phyloP scores from a whole-genome alignment of 2,113 vertebrate genomes.

The Nymphicus hollandicus region DNA sequence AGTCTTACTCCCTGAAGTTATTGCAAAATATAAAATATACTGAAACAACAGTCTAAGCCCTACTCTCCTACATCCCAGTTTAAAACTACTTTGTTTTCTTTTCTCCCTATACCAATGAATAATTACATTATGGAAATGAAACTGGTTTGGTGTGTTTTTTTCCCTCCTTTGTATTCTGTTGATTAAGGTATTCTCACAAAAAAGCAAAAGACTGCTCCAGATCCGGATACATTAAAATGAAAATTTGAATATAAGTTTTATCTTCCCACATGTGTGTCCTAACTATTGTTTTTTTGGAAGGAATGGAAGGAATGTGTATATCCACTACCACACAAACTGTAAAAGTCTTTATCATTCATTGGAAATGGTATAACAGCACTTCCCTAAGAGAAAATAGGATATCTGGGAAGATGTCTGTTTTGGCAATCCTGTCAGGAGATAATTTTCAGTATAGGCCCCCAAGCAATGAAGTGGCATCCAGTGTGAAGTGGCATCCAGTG shows the following conservation, averaged over 20 bases:
- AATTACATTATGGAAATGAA: not conserved
- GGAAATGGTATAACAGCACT: not conserved
- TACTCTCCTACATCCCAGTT: not conserved
- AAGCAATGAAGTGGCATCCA: not conserved
- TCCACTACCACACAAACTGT: not conserved
- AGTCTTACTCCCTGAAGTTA: not conserved
- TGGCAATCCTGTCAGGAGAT: not conserved
- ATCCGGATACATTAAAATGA: not conserved
- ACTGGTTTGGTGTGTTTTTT: not conserved
- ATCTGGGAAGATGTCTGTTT: not conserved
- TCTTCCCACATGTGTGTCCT: not conserved
- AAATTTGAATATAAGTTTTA: not conserved
- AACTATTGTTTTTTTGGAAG: not conserved
- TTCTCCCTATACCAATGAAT: not conserved
- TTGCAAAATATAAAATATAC: not conserved
- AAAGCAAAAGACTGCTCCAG: not conserved
- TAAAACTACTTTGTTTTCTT: not conserved
- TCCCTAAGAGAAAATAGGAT: not conserved
- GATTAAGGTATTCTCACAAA: not conserved
- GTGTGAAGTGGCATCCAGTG: not conserved
- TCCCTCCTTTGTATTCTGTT: not conserved
- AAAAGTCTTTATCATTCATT: not conserved
- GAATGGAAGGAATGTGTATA: not conserved
- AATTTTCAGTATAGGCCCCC: not conserved
- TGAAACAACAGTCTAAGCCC: not conserved